Evolutionary conservation across 1,140 invertebrate species (phyloP).

Genomic region (honey bee (Apis mellifera)): Amel_HAv3.1 CM009935.2:5059001-5059500

Average conservation of each 20-base stretch:
- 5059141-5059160: no score
- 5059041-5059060: no score
- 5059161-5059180: conserved; percentile 33
- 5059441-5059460: background rate
- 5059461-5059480: background rate
- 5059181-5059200: conserved; percentile 18
- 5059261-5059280: background rate
- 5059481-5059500: no score
- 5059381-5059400: conserved; percentile 24
- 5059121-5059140: no score
- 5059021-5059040: no score
- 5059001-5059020: no score
- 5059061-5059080: no score
- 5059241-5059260: conserved; percentile 24
- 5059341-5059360: conserved; percentile 34
- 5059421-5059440: background rate
- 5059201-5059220: background rate
- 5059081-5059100: no score
- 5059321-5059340: background rate
- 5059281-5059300: conserved; percentile 17
- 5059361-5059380: conserved; percentile 16
- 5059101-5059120: no score
- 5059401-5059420: background rate
- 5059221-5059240: conserved; percentile 26
- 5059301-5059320: conserved; percentile 28